Evolutionary conservation across 2,797 vertebrate species (phyloP).

Genomic region (Balearica regulorum): DNA sequence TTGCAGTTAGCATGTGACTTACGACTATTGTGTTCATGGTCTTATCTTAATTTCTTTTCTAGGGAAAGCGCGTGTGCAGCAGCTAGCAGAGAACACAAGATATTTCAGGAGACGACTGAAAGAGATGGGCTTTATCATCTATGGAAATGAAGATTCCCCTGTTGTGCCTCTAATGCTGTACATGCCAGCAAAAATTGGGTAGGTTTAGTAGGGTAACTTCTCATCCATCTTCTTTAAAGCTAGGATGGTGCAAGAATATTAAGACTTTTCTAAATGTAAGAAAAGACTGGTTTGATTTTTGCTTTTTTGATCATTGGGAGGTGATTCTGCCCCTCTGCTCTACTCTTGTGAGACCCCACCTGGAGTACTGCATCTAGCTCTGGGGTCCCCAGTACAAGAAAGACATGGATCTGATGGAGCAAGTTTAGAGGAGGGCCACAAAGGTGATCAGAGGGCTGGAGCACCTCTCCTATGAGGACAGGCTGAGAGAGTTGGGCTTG

Average conservation of each 20-base stretch:
- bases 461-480: no score
- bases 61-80: conserved; percentile 87
- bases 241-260: not conserved
- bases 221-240: not conserved
- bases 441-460: no score
- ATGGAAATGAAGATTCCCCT: conserved; percentile 94
- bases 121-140: conserved; percentile 95
- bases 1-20: not conserved
- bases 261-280: not conserved
- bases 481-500: no score
- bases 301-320: not conserved
- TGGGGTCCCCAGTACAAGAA: no score
- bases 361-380: no score
- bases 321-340: no score
- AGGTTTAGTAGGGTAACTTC: not conserved
- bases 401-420: no score
- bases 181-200: conserved; percentile 97
- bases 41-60: not conserved
- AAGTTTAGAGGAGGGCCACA: no score
- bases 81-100: conserved; percentile 89
- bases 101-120: conserved; percentile 91
- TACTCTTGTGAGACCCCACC: no score
- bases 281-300: not conserved
- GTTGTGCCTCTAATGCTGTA: conserved; percentile 97
- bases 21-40: not conserved